These are phyloP conservation scores for Palythoa grandis DNA, from an alignment of 92 coral and sea anemone species.

Conservation along the genomic window DNA sequence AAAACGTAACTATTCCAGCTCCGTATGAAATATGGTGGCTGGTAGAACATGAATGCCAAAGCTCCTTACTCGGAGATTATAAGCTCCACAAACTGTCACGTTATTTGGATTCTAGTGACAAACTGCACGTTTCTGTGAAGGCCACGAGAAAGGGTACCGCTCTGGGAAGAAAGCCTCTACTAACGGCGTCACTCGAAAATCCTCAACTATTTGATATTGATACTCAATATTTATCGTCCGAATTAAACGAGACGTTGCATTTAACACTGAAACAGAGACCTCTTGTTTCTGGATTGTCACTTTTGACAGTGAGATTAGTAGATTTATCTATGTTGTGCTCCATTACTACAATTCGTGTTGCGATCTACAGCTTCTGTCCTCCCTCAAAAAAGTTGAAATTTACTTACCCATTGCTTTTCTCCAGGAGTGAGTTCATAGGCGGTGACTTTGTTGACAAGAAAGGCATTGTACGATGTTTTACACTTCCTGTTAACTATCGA, in stretches of 20 bases:
- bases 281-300: conserved; percentile 77
- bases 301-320: conserved; percentile 66
- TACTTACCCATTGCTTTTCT: conserved; percentile 69
- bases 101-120: conserved; percentile 88
- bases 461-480: conserved; percentile 72
- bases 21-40: conserved; percentile 84
- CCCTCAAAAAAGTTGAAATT: conserved; percentile 81
- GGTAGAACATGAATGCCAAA: conserved; percentile 80
- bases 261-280: conserved; percentile 72
- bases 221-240: conserved; percentile 49
- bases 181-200: conserved; percentile 73
- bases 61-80: conserved; percentile 67
- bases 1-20: conserved; percentile 26
- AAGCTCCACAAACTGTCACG: conserved; percentile 49
- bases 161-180: conserved; percentile 36
- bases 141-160: conserved; percentile 57
- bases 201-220: conserved; percentile 65
- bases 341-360: conserved; percentile 64
- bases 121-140: conserved; percentile 65
- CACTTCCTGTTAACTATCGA: conserved; percentile 88
- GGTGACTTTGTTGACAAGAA: conserved; percentile 65
- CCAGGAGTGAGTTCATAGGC: conserved; percentile 60
- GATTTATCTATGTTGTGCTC: conserved; percentile 81
- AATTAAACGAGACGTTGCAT: conserved; percentile 65
- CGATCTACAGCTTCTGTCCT: conserved; percentile 93